These are phyloP conservation scores for Trisateles emortualis DNA, from an alignment of 2,888 invertebrate species.

Conservation along the genomic window DNA sequence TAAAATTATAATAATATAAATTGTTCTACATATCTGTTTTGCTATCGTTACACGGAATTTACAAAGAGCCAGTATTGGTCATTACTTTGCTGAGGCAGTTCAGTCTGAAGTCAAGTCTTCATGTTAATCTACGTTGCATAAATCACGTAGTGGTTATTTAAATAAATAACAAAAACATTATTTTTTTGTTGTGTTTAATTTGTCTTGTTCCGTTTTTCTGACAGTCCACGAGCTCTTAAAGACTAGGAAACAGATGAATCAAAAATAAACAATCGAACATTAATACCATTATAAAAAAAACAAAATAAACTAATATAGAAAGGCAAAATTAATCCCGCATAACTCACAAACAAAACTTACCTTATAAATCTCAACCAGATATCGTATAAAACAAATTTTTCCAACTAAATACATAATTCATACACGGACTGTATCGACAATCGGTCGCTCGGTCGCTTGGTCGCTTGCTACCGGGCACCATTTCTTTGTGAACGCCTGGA, in stretches of 20 bases:
- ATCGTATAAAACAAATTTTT: constrained; percentile 54
- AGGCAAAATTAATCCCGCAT: constrained; percentile 27
- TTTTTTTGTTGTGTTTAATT: no score
- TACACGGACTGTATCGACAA: constrained; percentile 61
- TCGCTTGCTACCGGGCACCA: constrained; percentile 44
- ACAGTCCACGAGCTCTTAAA: no score
- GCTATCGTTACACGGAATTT: constrained; percentile 15
- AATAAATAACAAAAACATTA: not conserved
- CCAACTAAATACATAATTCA: constrained; percentile 82
- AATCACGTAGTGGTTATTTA: not conserved
- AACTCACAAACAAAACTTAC: constrained; percentile 47
- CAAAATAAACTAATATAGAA: constrained; percentile 8
- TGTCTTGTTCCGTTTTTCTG: no score
- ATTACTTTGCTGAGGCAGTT: constrained; percentile 13
- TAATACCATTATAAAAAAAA: no score
- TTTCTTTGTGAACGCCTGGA: constrained; percentile 58
- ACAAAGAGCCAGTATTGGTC: constrained; percentile 21
- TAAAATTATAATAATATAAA: no score
- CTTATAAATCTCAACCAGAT: constrained; percentile 46
- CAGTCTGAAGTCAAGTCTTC: constrained; percentile 13
- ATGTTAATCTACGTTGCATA: not conserved
- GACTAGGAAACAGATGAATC: no score
- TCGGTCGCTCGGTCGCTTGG: constrained; percentile 21
- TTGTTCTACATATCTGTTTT: not conserved
- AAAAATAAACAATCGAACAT: no score